Evolutionary conservation across 2,888 invertebrate species (phyloP), one percentile per base, ranked within the genome.

Genomic region (Copidosoma aretas): DNA sequence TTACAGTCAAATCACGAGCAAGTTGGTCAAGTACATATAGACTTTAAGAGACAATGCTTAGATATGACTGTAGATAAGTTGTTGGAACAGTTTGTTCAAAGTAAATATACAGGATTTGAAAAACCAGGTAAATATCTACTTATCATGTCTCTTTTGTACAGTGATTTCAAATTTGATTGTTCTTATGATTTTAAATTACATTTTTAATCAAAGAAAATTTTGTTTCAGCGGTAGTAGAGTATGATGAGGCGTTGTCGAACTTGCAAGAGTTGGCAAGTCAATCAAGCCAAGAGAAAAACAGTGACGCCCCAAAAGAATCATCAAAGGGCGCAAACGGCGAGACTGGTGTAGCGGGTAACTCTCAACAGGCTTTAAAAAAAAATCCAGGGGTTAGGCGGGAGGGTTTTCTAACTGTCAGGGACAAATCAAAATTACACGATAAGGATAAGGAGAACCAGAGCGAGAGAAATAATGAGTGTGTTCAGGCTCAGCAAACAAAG

Each of bases 1-100:
- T 88, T 95, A 76, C 94, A 96, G 80, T 91, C 91, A 80, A 94
- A 95, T 81, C 95, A 96, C 84, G 93, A 93, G 77, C 89, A 94
- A 81, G 92, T 96, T 85, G 96, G 95, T 52, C 80, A 91, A 88
- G 94, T 97, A n/a, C 95, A 96, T 82, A 89, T 91, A 73, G 97
- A 98, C 81, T 96, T 97, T 80, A 92, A 93, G 81, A 91, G 93
- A 73, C 96, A 95, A 81, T 95, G 96, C 84, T 87, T 93, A 75
- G 94, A 95, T 82, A 88, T 97, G 87, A 94, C 95, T 57, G 93
- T 98, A 49, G 96, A 97, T 79, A 94, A 95, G 82, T 86, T 98
- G 64, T 85, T 98, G 74, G 93, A 95, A 82, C 93, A 94, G 82
- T 97, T 98, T 85, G 92, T 97, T 64, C 88, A 93, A 78, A 91